Percentiles rank a stretch among this genome's conserved stretches.
Conservation (phyloP, 2,888 invertebrate genomes). For the Euzophera pinguis region DNA sequence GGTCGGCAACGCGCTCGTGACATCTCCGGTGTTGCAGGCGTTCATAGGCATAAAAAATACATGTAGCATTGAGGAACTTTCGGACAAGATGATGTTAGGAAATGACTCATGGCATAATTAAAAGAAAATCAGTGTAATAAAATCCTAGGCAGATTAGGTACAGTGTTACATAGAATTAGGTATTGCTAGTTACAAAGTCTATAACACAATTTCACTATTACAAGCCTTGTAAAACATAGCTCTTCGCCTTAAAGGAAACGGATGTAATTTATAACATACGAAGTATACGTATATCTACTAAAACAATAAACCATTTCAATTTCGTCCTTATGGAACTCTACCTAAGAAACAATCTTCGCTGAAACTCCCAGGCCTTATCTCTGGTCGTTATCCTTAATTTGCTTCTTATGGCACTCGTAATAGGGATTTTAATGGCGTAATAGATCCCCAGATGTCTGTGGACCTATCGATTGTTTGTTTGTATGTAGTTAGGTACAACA, state of each 20-base stretch:
- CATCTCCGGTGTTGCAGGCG: no score
- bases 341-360: neutral
- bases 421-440: slow-evolving; percentile 7
- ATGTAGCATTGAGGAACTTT: no score
- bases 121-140: no score
- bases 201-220: slow-evolving; percentile 4
- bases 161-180: no score
- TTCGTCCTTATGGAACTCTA: neutral
- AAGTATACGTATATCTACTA: neutral
- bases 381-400: slow-evolving; percentile 9
- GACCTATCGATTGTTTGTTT: slow-evolving; percentile 5
- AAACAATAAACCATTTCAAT: neutral
- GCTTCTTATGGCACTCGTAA: slow-evolving; percentile 8
- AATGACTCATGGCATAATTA: no score
- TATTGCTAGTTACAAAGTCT: neutral
- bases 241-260: slow-evolving; percentile 36
- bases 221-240: slow-evolving; percentile 4
- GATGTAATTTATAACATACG: slow-evolving; percentile 41
- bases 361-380: neutral
- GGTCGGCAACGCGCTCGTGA: no score
- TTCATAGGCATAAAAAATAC: no score
- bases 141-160: no score
- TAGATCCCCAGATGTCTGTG: slow-evolving; percentile 8
- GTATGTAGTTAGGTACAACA: neutral
- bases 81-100: no score